Conservation (phyloP, 2,888 invertebrate species). For the Chromoteleia sp. region DNA sequence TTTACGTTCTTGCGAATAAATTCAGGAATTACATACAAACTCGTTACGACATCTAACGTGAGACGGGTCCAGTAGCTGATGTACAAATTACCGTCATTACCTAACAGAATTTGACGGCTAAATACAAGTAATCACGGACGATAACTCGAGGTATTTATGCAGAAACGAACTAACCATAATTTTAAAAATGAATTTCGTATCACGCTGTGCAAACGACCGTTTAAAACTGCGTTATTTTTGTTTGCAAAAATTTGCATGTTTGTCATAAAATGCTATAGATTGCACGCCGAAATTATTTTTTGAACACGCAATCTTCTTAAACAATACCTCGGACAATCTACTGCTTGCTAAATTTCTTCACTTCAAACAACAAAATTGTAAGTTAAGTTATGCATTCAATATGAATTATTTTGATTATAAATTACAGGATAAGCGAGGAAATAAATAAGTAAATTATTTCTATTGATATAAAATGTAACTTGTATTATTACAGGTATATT, state of each 20-base stretch:
- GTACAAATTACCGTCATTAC: constrained; percentile 63
- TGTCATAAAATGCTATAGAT: constrained; percentile 38
- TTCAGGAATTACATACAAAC: constrained; percentile 53
- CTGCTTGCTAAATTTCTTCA: neutral
- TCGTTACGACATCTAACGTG: constrained; percentile 62
- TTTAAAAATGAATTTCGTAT: constrained; percentile 56
- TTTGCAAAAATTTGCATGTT: constrained; percentile 52
- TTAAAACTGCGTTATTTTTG: constrained; percentile 46
- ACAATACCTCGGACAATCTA: constrained; percentile 5
- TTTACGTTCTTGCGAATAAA: constrained; percentile 46
- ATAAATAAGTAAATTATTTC: neutral
- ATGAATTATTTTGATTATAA: constrained; percentile 20
- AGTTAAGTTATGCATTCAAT: constrained; percentile 19
- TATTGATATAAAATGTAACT: neutral
- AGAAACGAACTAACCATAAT: constrained; percentile 46
- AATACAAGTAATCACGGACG: constrained; percentile 58
- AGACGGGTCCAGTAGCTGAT: constrained; percentile 62
- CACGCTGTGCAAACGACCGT: constrained; percentile 35
- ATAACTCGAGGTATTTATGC: constrained; percentile 55
- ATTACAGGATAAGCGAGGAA: constrained; percentile 12
- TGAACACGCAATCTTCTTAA: constrained; percentile 30
- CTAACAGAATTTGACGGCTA: constrained; percentile 66
- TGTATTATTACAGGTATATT: no score
- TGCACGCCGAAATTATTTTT: constrained; percentile 42
- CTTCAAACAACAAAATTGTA: no score